phyloP scores from a whole-genome alignment of 2,113 vertebrate species.

The Gopherus evgoodei region DNA sequence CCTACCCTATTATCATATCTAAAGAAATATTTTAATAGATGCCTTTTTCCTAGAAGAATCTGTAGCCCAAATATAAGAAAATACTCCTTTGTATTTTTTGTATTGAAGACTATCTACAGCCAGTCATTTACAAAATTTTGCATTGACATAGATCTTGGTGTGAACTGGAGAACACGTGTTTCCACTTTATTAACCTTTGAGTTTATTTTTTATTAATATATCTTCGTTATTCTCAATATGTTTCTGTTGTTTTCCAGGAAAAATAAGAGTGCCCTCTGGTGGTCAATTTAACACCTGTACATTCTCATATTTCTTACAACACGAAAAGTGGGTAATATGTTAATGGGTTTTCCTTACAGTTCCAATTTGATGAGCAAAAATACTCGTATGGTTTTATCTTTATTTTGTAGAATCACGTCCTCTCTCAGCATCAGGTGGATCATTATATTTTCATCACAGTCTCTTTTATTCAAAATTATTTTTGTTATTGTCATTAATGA shows the following conservation, averaged over 20 bases:
- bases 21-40: background rate
- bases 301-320: accelerated
- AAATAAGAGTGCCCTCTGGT: conserved; percentile 54
- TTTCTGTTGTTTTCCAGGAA: background rate
- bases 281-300: background rate
- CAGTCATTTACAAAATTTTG: background rate
- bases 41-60: background rate
- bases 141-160: background rate
- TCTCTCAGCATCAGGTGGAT: background rate
- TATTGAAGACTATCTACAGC: background rate
- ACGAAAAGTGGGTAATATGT: background rate
- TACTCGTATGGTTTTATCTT: background rate
- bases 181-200: background rate
- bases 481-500: background rate
- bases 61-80: background rate
- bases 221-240: background rate
- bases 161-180: background rate
- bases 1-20: background rate
- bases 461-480: background rate
- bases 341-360: background rate
- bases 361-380: background rate
- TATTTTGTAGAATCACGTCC: background rate
- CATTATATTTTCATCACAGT: background rate
- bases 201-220: background rate
- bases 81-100: background rate